Percentiles rank a stretch among this genome's conserved stretches.
phyloP scores from a whole-genome alignment of 2,797 vertebrate species.

The Acipenser oxyrinchus region DNA sequence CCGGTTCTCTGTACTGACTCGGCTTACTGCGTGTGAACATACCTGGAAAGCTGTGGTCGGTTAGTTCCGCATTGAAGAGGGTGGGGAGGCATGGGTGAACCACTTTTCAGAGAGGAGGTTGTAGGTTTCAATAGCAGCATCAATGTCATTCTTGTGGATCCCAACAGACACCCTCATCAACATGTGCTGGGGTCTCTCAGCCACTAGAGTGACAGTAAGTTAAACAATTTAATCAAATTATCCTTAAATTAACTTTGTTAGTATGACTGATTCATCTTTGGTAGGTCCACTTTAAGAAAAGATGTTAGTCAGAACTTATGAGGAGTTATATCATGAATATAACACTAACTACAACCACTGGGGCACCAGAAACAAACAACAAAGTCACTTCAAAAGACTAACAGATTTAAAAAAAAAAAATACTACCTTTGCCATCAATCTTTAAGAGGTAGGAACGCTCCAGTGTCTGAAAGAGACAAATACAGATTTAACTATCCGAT shows the following conservation, averaged over 20 bases:
- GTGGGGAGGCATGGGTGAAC: constrained; percentile 97
- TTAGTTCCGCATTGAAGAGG: constrained; percentile 95
- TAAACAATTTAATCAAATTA: background rate
- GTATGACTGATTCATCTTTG: too few relatives aligned
- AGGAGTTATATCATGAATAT: too few relatives aligned
- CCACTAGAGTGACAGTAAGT: constrained; percentile 52
- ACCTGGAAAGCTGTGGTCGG: constrained; percentile 91
- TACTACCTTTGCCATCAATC: constrained; percentile 79
- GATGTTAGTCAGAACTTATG: too few relatives aligned
- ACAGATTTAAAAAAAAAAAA: background rate
- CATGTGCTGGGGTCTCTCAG: constrained; percentile 96
- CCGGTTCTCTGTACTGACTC: too few relatives aligned
- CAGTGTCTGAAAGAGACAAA: constrained; percentile 60
- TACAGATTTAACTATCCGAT: background rate
- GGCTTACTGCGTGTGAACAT: constrained; percentile 3
- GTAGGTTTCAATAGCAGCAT: constrained; percentile 89
- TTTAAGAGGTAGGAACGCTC: constrained; percentile 94
- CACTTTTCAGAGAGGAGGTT: constrained; percentile 93
- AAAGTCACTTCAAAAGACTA: too few relatives aligned
- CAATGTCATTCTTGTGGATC: constrained; percentile 77
- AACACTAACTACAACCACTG: too few relatives aligned
- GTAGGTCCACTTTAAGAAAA: too few relatives aligned
- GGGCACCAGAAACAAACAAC: too few relatives aligned
- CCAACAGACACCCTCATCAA: constrained; percentile 92
- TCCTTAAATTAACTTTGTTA: too few relatives aligned